Percentiles rank a stretch among this genome's conserved stretches.
Conservation (phyloP, 2,113 vertebrate species). For the Larimichthys polyactis region DNA sequence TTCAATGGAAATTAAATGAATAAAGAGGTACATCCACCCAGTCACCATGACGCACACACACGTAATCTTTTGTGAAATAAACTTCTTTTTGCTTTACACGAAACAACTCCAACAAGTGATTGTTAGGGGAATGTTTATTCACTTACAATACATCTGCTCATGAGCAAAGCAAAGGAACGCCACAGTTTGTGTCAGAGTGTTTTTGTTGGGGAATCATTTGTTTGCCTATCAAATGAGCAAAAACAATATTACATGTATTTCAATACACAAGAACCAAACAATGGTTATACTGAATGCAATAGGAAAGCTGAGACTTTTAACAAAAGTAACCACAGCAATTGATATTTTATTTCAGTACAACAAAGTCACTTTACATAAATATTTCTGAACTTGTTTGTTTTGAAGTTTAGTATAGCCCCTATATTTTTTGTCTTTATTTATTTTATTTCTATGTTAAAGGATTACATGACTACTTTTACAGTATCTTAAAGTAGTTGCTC, state of each 20-base stretch:
- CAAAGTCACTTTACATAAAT: too few relatives aligned
- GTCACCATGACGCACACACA: background rate
- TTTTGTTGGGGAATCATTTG: conserved; percentile 13
- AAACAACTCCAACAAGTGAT: conserved; percentile 5
- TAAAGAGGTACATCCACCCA: background rate
- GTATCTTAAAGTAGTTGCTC: background rate
- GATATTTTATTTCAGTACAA: background rate
- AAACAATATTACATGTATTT: conserved; percentile 9
- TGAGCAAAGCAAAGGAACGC: background rate
- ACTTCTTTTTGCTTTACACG: background rate
- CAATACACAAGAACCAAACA: background rate
- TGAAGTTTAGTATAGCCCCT: background rate
- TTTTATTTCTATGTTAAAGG: background rate
- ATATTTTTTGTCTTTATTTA: background rate
- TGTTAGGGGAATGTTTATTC: background rate
- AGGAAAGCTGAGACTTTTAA: background rate
- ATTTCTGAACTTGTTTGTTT: too few relatives aligned
- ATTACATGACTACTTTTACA: background rate
- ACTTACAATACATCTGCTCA: background rate
- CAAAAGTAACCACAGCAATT: background rate
- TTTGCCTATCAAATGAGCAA: conserved; percentile 20
- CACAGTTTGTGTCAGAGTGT: conserved; percentile 1
- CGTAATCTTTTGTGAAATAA: background rate
- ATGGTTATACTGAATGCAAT: background rate
- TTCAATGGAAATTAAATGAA: conserved; percentile 29